Conservation (phyloP, 2,888 invertebrate genomes). For the Ophonus ardosiacus region DNA sequence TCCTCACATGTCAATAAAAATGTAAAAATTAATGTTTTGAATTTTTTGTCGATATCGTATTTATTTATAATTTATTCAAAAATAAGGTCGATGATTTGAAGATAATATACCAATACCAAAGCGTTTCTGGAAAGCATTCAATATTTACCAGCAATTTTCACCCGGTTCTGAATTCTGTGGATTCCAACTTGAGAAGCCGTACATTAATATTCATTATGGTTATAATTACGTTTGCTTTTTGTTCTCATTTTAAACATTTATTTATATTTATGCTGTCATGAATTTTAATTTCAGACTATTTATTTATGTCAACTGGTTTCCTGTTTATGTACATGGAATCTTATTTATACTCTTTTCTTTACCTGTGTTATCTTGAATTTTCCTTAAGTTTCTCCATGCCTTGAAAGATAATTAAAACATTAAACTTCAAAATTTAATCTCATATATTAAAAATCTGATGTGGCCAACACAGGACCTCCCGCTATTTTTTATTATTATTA, state of each 20-base stretch:
- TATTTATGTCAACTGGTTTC: slow-evolving; percentile 66
- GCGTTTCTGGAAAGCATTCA: not conserved
- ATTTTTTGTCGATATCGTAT: too few relatives aligned
- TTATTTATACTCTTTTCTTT: slow-evolving; percentile 37
- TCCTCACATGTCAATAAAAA: too few relatives aligned
- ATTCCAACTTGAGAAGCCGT: slow-evolving; percentile 38
- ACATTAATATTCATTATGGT: slow-evolving; percentile 73
- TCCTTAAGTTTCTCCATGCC: not conserved
- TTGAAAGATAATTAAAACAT: not conserved
- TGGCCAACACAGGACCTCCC: too few relatives aligned
- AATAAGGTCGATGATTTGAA: not conserved
- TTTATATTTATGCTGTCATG: slow-evolving; percentile 73
- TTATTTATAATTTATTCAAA: too few relatives aligned
- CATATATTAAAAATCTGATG: not conserved
- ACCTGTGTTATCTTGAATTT: not conserved
- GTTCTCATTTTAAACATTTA: slow-evolving; percentile 73
- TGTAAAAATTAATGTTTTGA: too few relatives aligned
- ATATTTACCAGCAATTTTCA: slow-evolving; percentile 11
- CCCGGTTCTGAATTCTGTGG: not conserved
- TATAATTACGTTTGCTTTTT: slow-evolving; percentile 72
- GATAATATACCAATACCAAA: not conserved
- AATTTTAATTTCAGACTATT: slow-evolving; percentile 71
- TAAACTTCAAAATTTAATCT: not conserved
- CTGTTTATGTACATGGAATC: slow-evolving; percentile 45
- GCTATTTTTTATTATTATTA: too few relatives aligned